Percentiles rank a stretch among this genome's conserved stretches.
Conservation (phyloP, 1,140 invertebrate species). For the Drosophila murphyi region DNA sequence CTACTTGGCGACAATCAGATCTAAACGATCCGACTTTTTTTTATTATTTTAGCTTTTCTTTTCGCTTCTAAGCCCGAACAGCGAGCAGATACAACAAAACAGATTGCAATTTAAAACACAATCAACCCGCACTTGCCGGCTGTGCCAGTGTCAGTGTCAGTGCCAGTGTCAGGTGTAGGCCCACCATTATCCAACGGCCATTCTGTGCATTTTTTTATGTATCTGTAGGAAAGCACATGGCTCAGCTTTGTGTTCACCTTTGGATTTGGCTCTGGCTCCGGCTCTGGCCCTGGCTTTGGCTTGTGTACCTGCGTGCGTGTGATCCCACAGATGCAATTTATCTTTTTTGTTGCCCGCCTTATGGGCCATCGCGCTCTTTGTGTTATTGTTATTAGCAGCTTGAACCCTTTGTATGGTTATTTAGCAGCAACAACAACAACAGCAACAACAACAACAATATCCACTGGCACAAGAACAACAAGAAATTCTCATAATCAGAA, state of each 20-base stretch:
- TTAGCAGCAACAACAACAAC: slow-evolving; percentile 25
- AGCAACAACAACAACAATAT: slow-evolving; percentile 9
- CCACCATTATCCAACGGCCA: slow-evolving; percentile 43
- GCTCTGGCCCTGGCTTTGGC: neutral
- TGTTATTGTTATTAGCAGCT: slow-evolving; percentile 66
- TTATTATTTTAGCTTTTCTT: too few species aligned
- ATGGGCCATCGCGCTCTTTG: slow-evolving; percentile 75
- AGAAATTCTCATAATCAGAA: neutral
- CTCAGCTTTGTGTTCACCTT: slow-evolving; percentile 14
- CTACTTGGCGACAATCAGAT: too few species aligned
- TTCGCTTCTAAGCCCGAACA: too few species aligned
- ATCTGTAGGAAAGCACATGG: slow-evolving; percentile 21
- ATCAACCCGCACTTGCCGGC: slow-evolving; percentile 31
- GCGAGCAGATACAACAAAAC: neutral
- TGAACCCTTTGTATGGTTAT: slow-evolving; percentile 54
- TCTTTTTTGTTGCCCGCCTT: slow-evolving; percentile 82
- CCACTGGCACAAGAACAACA: neutral
- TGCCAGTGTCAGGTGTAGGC: too few species aligned
- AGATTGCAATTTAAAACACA: slow-evolving; percentile 53
- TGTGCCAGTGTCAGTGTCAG: neutral
- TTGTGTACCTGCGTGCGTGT: slow-evolving; percentile 64
- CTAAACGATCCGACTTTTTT: too few species aligned
- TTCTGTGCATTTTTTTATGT: slow-evolving; percentile 75
- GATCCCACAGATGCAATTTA: slow-evolving; percentile 81
- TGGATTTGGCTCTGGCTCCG: neutral